A percentile compares a stretch with the other conserved stretches of the same genome.
phyloP scores from a whole-genome alignment of 2,113 vertebrate genomes.

The Rhabdomys dilectus region DNA sequence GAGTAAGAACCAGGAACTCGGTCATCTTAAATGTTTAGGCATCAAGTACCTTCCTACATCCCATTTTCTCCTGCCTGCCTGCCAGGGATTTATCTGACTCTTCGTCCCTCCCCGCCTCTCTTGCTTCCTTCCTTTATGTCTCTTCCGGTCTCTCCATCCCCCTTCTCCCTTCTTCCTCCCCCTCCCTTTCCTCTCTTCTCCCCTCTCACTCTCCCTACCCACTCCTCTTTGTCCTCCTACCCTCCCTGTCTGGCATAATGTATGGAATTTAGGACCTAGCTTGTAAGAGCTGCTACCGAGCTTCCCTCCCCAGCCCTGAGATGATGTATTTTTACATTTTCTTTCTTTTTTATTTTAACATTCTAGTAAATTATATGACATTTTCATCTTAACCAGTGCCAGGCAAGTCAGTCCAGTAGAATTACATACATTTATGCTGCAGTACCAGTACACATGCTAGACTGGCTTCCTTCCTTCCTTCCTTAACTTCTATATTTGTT shows the following conservation, averaged over 20 bases:
- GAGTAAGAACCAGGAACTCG: neutral
- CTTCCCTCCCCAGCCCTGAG: neutral
- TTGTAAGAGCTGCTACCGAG: neutral
- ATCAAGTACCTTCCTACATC: neutral
- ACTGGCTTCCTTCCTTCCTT: neutral
- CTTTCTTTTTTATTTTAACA: neutral
- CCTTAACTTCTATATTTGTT: neutral
- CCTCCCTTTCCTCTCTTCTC: rapidly evolving
- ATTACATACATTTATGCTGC: rapidly evolving
- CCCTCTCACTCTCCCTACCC: neutral
- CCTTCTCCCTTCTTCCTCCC: too few relatives aligned
- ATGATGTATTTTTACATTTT: neutral
- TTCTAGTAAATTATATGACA: neutral
- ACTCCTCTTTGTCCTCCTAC: neutral
- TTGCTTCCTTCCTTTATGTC: too few relatives aligned
- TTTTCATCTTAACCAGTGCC: neutral
- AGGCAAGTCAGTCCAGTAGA: rapidly evolving
- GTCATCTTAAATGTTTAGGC: neutral
- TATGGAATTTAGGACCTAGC: neutral
- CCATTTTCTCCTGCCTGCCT: neutral
- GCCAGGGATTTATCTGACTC: neutral
- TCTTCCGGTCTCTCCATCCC: neutral
- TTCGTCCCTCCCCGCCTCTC: neutral
- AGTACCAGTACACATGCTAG: neutral
- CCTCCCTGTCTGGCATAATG: too few relatives aligned